Base-by-base conservation (phyloP, 2,797 vertebrate species). In the Sebastes trivittatus region DNA sequence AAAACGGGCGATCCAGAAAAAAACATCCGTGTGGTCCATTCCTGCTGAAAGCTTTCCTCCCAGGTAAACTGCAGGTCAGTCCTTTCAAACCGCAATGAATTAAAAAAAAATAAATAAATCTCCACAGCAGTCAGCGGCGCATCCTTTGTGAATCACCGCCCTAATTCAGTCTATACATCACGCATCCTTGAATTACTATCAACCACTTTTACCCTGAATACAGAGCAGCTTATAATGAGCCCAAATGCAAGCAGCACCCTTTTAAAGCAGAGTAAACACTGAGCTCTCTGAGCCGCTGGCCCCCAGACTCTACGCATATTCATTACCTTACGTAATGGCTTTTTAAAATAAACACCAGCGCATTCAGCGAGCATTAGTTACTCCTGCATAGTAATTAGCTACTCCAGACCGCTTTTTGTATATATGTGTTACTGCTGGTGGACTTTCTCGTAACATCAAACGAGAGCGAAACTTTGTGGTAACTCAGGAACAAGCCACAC, bases 321-420 rank as follows among this genome's bases (percentile, higher is more conserved):
- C 86, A 93, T 93, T 93, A 90, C 84, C 84, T 91, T 91, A 88
- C 7, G 73, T 92, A 92, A 94, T 92, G 84, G 83, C 74, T 90
- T 91, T 93, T 92, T 84, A 75, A 92, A 94, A 88, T 88, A 89
- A 91, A 91, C 86, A 87, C 65, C 59, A 83, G 54, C 59, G 75
- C 79, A 73, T 90, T 92, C 83, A 89, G 82, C 52, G 49, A 77
- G 69, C 87, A 89, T 88, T 78, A 86, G 73, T 89, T 91, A 83
- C 86, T 83, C 72, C 63, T 84, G 82, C 76, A 88, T 81, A 67
- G 61, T 79, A 87, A 93, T 91, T 84, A 83, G 72, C 63, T 77
- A 76, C 67, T 76, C 8, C 27, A 85, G 76, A 77, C 68, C 20
- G 52, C 58, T 80, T 69, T 74, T 56, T 76, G 42, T 38, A 38